Evolutionary conservation across 30 jellyfish, hydroid and myxozoan species (phyloP), one percentile per base, ranked within the genome.

Genomic region (Aurelia sp.): DNA sequence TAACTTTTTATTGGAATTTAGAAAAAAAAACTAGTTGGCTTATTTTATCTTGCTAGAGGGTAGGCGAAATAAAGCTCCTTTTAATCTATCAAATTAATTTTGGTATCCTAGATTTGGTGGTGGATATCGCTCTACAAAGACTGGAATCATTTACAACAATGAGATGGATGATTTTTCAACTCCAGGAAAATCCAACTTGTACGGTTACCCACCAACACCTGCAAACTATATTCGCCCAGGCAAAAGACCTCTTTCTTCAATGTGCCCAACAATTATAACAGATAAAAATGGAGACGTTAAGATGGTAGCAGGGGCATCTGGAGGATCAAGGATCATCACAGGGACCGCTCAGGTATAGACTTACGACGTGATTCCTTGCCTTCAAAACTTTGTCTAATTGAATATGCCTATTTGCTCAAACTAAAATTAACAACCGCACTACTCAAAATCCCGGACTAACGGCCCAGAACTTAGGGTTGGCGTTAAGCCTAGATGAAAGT

Each of bases 271-370:
- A 1, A 85, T 95, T 58, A 60, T 95, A 3, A 84, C 95, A 11
- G 98, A 95, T 69, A 64, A 63, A 16, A 95, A 90, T 78, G 99
- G 98, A 58, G 97, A 95, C 63, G 97, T 95, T 1, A 95, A 90
- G 63, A 95, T 95, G 99, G 89, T 95, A 0, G 97, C 93, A 38
- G 99, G 99, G 5, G 99, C 99, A 3, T 89, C 99, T 6, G 99
- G 99, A 8, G 98, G 99, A 15, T 95, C 99, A 21, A 88, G 90
- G 57, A 89, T 95, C 81, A 95, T 95, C 68, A 72, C 97, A 21
- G 99, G 97, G 62, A 88, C 96, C 38, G 97, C 97, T 10, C 92
- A 81, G 97, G 98, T 88, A 60, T 67, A 52, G 67, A 31, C 40
- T 4, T 67, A 7, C 8, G n/a, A 17, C 13, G 13, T 8, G 20